Evolutionary conservation across 2,113 vertebrate genomes (phyloP).

Genomic region (Pipa parva): DNA sequence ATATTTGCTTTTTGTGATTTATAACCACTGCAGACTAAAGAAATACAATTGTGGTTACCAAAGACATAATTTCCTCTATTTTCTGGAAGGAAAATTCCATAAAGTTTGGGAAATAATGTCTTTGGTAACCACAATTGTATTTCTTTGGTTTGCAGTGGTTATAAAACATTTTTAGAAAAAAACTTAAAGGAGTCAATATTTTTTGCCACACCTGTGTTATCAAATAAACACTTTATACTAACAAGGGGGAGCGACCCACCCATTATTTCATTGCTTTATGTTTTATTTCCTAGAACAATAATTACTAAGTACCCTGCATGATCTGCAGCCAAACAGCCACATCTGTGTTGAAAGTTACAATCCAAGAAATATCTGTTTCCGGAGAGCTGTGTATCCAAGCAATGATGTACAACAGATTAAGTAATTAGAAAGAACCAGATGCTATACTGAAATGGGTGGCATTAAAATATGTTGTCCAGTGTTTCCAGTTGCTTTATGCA

Average conservation of each 20-base stretch:
- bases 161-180: too few species aligned
- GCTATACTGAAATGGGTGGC: slow-evolving; percentile 25
- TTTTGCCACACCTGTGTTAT: too few species aligned
- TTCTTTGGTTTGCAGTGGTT: too few species aligned
- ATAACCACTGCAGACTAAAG: too few species aligned
- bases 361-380: slow-evolving; percentile 31
- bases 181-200: too few species aligned
- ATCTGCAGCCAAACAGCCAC: slow-evolving; percentile 16
- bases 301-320: not conserved
- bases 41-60: too few species aligned
- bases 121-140: too few species aligned
- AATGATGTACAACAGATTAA: slow-evolving; percentile 30
- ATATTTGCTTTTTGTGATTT: too few species aligned
- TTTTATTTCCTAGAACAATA: not conserved
- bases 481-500: slow-evolving; percentile 10
- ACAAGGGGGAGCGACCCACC: not conserved
- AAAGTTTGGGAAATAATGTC: too few species aligned
- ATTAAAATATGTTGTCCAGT: slow-evolving; percentile 15
- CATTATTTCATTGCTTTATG: not conserved
- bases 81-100: too few species aligned
- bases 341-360: slow-evolving; percentile 22
- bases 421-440: slow-evolving; percentile 26
- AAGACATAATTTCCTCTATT: too few species aligned
- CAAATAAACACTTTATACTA: not conserved
- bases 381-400: slow-evolving; percentile 26